Evolutionary conservation across 2,888 invertebrate genomes (phyloP), one percentile per base, ranked within the genome.

Genomic region (Meteorus colon): DNA sequence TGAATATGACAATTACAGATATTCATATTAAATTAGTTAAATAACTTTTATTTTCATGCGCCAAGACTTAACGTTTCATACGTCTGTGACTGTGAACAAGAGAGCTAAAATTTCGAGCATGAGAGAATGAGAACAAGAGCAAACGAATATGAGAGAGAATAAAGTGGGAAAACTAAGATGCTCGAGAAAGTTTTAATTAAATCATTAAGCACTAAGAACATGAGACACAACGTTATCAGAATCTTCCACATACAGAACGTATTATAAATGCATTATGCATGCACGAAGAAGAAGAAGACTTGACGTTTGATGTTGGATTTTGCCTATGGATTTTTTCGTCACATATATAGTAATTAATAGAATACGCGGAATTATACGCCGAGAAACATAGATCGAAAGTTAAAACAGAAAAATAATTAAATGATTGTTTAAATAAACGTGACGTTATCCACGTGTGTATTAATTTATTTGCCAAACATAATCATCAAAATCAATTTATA

Each of bases 241-340:
- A 68, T 73, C 34, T 76, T 78, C 71, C 68, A 67, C 70, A 70
- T 78, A 73, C 67, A 67, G 60, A 76, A 78, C 60, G 74, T 73
- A 72, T 62, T 76, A 70, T 78, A 59, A 73, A 77, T 74, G 76
- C 68, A 73, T 76, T 76, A 79, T 70, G 37, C 66, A 77, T 76
- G 41, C 74, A 74, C 77, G 70, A 59, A 31, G 29, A 69, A 31
- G 16, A 41, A 37, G 16, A 60, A 62, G 41, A 60, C 62, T 59
- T 19, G 27, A 19, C 41, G 16, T 59, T 59, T 37, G 55, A 24
- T 55, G 55, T 59, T 19, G 51, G 37, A 55, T 71, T 71, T 71
- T 41, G 29, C 65, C 65, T 65, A 65, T 65, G 65, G 65, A 65
- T 65, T 65, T 65, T 55, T 65, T 65, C 65, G n/a, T 65, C 65